Evolutionary conservation across 2,113 vertebrate genomes (phyloP), one percentile per base, ranked within the genome.

Genomic region (Myotis davidii): DNA sequence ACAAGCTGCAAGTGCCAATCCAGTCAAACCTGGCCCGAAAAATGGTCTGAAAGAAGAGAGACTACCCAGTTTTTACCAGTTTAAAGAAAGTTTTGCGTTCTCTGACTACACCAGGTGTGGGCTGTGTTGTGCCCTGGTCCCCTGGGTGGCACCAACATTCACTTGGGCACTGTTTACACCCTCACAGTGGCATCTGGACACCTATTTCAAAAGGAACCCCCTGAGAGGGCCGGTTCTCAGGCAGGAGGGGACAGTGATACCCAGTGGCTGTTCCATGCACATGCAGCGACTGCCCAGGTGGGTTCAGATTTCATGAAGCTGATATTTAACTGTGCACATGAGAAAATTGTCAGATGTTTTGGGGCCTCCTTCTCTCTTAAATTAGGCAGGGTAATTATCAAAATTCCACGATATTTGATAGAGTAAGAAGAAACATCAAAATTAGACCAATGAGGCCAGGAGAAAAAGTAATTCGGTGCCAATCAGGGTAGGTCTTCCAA

Each of bases 381-480:
- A 23, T 25, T 3, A 94, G 10, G 21, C 0, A 5, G 17, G 4
- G 12, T 5, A 25, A 59, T 12, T 0, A 16, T 54, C 91, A 83
- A 3, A 11, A 32, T 1, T 1, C 23, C 42, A 4, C 2, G 5
- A 0, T 0, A 1, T 17, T 54, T 32, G 14, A 39, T 0, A 14
- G 50, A 76, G 25, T 6, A 39, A 17, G 37, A 14, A 54, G 52
- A 34, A 12, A 48, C 27, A 39, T 1, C 0, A 1, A 5, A 14
- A 8, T 10, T 32, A 52, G 48, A 9, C 7, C 3, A 4, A 8
- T 0, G 13, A 69, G 45, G 34, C 4, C 0, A 5, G 29, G 17
- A 21, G 64, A 12, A 17, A 50, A 20, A 9, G 29, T 0, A 29
- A 25, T 7, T 16, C 0, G 0, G 39, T 0, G 34, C 2, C 0